These are phyloP conservation scores for Apis cerana DNA, from an alignment of 1,140 invertebrate genomes.

Conservation along the genomic window DNA sequence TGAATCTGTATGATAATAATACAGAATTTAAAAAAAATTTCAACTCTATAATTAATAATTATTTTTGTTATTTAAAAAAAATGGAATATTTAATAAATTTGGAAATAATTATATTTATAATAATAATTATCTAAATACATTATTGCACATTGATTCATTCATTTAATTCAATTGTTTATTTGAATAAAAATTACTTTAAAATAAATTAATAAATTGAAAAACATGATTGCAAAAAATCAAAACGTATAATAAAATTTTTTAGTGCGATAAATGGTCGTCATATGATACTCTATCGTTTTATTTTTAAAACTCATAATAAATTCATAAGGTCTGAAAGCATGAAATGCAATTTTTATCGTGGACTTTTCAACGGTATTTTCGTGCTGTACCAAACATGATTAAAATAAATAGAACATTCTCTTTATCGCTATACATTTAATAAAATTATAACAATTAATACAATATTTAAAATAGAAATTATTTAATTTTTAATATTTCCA, in stretches of 20 bases:
- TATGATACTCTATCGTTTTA: neutral
- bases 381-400: neutral
- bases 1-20: neutral
- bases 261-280: neutral
- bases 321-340: constrained; percentile 9
- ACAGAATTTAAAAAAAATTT: neutral
- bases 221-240: neutral
- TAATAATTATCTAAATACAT: neutral
- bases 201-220: too few species aligned
- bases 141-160: too few species aligned
- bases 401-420: neutral
- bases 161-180: too few species aligned
- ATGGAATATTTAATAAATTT: too few species aligned
- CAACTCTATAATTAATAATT: too few species aligned
- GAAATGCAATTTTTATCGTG: constrained; percentile 15
- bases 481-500: too few species aligned
- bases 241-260: neutral
- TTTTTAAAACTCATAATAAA: constrained; percentile 14
- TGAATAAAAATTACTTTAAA: too few species aligned
- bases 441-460: neutral
- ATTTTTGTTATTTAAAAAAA: too few species aligned
- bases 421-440: neutral
- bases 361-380: constrained; percentile 3
- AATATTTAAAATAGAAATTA: too few species aligned
- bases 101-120: neutral